Evolutionary conservation across 2,888 invertebrate genomes (phyloP), one percentile per base, ranked within the genome.

Genomic region (Nephrocerus scutellatus): DNA sequence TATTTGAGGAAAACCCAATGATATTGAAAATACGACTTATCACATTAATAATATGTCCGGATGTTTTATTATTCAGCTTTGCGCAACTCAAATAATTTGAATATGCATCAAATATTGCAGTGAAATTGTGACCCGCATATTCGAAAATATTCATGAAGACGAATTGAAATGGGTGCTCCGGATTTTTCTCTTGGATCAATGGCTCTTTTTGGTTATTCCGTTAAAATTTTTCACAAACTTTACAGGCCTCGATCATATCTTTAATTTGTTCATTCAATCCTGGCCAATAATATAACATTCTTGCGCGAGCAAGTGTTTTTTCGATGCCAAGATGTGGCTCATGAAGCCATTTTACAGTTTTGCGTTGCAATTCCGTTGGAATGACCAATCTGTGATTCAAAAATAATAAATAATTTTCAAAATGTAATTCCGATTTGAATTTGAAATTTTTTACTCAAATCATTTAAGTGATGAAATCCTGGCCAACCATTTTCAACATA

Each of bases 1-100:
- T 32, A 12, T 29, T 25, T 35, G 53, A 42, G 8, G 54, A 56
- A 30, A 50, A 54, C 6, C 54, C 52, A 37, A 47, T 43, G 32
- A 33, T 47, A 24, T 30, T 43, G 36, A 54, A 44, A 14, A 39
- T 33, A n/a, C 30, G 14, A 30, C 30, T 26, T 3, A 41, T 10
- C 5, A 14, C 13, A 13, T 30, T 25, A 29, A 45, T 36, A 5
- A 45, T 30, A 21, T 41, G 31, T 5, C 13, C 10, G 12, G 29
- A 15, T 6, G 41, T 30, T 15, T 44, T 44, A 6, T 43, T 9
- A 8, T 21, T 33, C 37, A 41, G 35, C 16, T 7, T 30, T 31
- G 6, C 20, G 14, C n/a, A 30, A n/a, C n/a, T n/a, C n/a, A n/a
- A n/a, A n/a, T n/a, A n/a, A n/a, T n/a, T n/a, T n/a, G n/a, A n/a